These are phyloP conservation scores for Neogobius melanostomus DNA, from an alignment of 2,113 vertebrate species.

Conservation along the genomic window DNA sequence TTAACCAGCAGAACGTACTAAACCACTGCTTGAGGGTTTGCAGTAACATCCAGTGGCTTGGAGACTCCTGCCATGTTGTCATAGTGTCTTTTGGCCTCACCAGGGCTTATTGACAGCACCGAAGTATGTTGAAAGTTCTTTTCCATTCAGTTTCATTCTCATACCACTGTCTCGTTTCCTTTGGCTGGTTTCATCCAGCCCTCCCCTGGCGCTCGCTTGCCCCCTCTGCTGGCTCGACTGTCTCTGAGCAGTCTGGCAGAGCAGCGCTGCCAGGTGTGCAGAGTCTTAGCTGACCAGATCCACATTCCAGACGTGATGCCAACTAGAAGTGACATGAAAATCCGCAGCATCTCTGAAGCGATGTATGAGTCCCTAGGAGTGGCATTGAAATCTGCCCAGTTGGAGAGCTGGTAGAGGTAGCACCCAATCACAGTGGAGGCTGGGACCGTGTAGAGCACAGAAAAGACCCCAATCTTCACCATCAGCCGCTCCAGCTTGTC, in stretches of 20 bases:
- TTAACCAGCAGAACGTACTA: not conserved
- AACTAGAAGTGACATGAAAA: constrained; percentile 96
- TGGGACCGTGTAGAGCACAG: constrained; percentile 96
- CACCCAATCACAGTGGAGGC: constrained; percentile 96
- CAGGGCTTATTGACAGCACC: constrained; percentile 23
- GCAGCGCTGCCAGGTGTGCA: constrained; percentile 97
- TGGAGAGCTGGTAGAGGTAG: constrained; percentile 96
- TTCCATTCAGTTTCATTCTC: constrained; percentile 45
- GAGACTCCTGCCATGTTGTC: constrained; percentile 26
- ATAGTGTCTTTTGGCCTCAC: constrained; percentile 18
- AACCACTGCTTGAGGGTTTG: constrained; percentile 9
- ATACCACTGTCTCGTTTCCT: constrained; percentile 95
- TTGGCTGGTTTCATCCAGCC: constrained; percentile 92
- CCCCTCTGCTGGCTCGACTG: constrained; percentile 80
- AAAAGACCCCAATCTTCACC: constrained; percentile 99
- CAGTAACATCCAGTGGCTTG: constrained; percentile 49
- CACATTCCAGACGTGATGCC: constrained; percentile 99
- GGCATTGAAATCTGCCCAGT: constrained; percentile 90
- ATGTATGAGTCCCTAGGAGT: constrained; percentile 88
- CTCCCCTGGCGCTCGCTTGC: constrained; percentile 81
- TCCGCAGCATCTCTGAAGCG: constrained; percentile 96
- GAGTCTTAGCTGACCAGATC: constrained; percentile 99
- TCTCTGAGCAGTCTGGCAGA: constrained; percentile 87
- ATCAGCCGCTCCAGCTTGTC: constrained; percentile 97
- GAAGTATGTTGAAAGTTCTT: constrained; percentile 26